These are phyloP conservation scores for Corythoichthys haematopterus DNA, from an alignment of 2,113 vertebrate species.

Conservation along the genomic window DNA sequence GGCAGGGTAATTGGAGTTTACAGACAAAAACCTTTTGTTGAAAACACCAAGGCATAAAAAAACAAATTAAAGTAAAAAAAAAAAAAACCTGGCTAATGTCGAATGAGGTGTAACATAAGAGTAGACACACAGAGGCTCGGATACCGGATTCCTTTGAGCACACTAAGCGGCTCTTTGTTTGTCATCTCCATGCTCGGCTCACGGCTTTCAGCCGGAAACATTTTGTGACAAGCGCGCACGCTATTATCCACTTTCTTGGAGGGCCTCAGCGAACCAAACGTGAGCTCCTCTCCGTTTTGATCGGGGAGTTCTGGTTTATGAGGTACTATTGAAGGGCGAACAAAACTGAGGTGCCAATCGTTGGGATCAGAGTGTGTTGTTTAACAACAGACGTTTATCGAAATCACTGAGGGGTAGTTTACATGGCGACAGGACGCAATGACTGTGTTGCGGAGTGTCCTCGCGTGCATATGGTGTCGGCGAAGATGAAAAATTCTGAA, in stretches of 20 bases:
- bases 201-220: conserved; percentile 63
- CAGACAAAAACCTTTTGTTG: conserved; percentile 50
- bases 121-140: neutral
- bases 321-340: neutral
- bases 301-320: neutral
- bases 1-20: conserved; percentile 54
- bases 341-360: neutral
- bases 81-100: conserved; percentile 11
- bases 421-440: too few species aligned
- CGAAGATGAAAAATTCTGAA: too few species aligned
- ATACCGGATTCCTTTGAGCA: conserved; percentile 24
- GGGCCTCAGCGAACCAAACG: neutral
- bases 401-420: too few species aligned
- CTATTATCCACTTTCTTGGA: conserved; percentile 40
- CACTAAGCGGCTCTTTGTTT: conserved; percentile 60
- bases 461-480: too few species aligned
- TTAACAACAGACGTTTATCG: neutral
- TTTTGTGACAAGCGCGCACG: conserved; percentile 61
- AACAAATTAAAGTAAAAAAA: conserved; percentile 41
- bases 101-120: conserved; percentile 6
- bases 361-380: neutral
- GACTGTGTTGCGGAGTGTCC: too few species aligned
- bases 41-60: conserved; percentile 25
- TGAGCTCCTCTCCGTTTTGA: neutral
- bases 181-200: conserved; percentile 43